Evolutionary conservation across 2,888 invertebrate genomes (phyloP).

Genomic region (Stratiomys singularior): DNA sequence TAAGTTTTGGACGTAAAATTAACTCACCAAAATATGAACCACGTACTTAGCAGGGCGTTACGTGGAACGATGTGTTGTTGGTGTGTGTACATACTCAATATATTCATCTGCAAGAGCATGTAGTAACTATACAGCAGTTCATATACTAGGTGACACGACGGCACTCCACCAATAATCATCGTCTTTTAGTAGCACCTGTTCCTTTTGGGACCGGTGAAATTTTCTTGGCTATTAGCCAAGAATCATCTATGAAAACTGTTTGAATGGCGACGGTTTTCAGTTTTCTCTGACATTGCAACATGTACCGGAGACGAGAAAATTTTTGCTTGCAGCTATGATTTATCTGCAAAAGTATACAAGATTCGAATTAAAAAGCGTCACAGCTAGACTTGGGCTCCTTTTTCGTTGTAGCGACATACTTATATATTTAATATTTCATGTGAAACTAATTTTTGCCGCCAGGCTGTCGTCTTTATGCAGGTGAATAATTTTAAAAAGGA

Average conservation of each 20-base stretch:
- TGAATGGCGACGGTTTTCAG: background rate
- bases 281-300: background rate
- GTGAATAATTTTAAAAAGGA: too few species aligned
- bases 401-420: background rate
- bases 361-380: conserved; percentile 29
- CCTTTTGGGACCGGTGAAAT: conserved; percentile 17
- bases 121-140: too few species aligned
- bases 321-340: conserved; percentile 22
- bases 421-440: conserved; percentile 6
- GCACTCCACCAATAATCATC: conserved; percentile 27
- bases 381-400: background rate
- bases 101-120: too few species aligned
- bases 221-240: conserved; percentile 40
- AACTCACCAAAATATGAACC: conserved; percentile 35
- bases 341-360: background rate
- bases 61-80: conserved; percentile 20
- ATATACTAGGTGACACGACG: background rate
- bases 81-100: background rate
- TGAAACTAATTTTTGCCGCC: conserved; percentile 9
- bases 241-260: background rate
- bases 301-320: background rate
- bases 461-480: background rate
- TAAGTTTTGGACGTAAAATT: background rate
- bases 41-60: conserved; percentile 24
- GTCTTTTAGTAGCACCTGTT: conserved; percentile 31